Conservation (phyloP, 2,888 invertebrate genomes). For the Ochropleura plecta region DNA sequence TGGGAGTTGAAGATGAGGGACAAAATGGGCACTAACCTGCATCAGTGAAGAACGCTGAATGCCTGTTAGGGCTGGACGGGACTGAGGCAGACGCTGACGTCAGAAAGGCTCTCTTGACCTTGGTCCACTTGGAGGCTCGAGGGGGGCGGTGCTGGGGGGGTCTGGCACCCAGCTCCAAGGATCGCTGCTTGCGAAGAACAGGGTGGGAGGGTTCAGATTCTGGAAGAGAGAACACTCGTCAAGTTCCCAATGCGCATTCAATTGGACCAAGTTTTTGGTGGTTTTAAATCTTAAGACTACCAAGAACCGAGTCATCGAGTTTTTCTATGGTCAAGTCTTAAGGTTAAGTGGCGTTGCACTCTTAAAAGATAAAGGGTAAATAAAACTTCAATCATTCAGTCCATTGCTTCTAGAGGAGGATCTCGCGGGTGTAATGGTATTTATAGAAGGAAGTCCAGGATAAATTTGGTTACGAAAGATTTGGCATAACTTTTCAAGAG, state of each 20-base stretch:
- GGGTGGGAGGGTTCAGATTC: conserved; percentile 87
- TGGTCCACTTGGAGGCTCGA: conserved; percentile 93
- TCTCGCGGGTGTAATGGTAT: not conserved
- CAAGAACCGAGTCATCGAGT: not conserved
- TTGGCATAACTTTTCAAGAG: not conserved
- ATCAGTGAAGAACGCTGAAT: conserved; percentile 92
- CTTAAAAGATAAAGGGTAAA: not conserved
- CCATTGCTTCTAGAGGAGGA: not conserved
- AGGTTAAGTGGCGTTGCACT: not conserved
- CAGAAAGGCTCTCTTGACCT: conserved; percentile 93
- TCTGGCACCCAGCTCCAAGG: conserved; percentile 85
- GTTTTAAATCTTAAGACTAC: not conserved
- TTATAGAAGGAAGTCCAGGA: not conserved
- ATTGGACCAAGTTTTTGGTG: not conserved
- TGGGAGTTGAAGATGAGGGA: not conserved
- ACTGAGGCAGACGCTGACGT: conserved; percentile 91
- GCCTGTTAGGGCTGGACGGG: conserved; percentile 93
- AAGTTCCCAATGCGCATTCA: conserved; percentile 38
- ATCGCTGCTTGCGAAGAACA: conserved; percentile 87
- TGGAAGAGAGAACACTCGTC: conserved; percentile 65
- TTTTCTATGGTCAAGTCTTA: not conserved
- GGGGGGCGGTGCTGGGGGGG: conserved; percentile 89
- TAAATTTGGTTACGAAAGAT: not conserved
- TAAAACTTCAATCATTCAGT: not conserved
- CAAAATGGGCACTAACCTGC: conserved; percentile 86